phyloP scores from a whole-genome alignment of 23 tunicate genomes.

The Corella eumyota region DNA sequence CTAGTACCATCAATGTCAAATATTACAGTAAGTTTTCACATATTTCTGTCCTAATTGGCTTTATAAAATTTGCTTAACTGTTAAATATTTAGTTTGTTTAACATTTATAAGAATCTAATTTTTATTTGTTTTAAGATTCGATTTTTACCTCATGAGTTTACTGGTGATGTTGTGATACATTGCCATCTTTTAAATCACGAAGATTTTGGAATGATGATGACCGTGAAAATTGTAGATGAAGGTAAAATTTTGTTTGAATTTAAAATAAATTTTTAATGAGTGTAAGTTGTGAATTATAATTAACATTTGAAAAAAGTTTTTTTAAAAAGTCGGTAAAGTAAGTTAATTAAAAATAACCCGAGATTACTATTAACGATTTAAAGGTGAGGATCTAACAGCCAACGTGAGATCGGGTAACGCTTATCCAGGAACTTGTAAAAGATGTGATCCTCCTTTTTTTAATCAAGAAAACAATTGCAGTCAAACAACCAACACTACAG shows the following conservation, averaged over 20 bases:
- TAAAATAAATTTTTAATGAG: no score
- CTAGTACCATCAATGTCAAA: constrained; percentile 43
- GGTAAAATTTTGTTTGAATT: no score
- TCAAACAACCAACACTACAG: no score
- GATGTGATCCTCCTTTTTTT: constrained; percentile 5
- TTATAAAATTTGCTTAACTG: no score
- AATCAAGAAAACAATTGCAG: no score
- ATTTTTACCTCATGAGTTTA: constrained; percentile 8
- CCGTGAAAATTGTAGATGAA: constrained; percentile 7
- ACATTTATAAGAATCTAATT: neutral
- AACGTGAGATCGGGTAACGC: constrained; percentile 9
- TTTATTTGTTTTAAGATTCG: constrained; percentile 11
- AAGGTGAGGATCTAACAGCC: neutral
- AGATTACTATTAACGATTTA: neutral
- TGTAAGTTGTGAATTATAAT: no score
- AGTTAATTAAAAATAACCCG: no score
- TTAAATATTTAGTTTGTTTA: no score
- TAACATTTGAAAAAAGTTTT: no score
- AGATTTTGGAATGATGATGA: constrained; percentile 60
- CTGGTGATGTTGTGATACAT: constrained; percentile 31
- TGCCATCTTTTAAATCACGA: constrained; percentile 27
- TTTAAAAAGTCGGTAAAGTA: no score
- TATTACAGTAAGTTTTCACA: constrained; percentile 51
- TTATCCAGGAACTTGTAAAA: constrained; percentile 6
- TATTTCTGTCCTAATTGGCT: no score